Evolutionary conservation across 1,140 invertebrate species (phyloP).

Genomic region (Megalonaias nervosa): DNA sequence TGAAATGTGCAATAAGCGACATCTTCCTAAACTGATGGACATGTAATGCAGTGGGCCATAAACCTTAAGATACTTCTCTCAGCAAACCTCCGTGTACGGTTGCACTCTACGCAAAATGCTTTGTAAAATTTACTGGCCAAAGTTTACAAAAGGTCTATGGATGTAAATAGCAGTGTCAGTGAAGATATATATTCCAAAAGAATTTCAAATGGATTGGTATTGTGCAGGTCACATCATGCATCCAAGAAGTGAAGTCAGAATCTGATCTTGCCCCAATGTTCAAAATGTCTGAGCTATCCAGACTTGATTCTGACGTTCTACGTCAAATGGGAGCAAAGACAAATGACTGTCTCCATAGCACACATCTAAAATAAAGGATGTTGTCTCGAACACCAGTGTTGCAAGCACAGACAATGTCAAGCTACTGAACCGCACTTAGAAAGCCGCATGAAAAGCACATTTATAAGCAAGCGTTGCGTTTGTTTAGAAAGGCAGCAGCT

Average conservation of each 20-base stretch:
- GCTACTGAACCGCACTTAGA: too few relatives aligned
- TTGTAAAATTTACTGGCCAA: constrained; percentile 13
- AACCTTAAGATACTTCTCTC: constrained; percentile 15
- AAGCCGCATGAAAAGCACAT: too few relatives aligned
- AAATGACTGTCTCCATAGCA: too few relatives aligned
- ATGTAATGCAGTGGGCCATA: background rate
- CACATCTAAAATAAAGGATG: too few relatives aligned
- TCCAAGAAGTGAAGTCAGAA: constrained; percentile 15
- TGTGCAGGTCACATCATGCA: constrained; percentile 27
- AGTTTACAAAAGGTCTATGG: constrained; percentile 24
- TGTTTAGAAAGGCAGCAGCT: constrained; percentile 29
- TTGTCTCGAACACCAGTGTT: too few relatives aligned
- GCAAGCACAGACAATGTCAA: too few relatives aligned
- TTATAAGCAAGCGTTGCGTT: too few relatives aligned
- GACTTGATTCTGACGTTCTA: constrained; percentile 12
- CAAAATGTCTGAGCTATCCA: background rate
- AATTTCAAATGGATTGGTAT: constrained; percentile 5
- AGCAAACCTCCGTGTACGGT: constrained; percentile 14
- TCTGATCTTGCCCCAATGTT: background rate
- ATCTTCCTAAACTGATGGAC: constrained; percentile 6
- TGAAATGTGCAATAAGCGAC: constrained; percentile 1
- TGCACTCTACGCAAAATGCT: constrained; percentile 38
- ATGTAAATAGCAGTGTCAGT: too few relatives aligned
- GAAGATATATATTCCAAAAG: constrained; percentile 2
- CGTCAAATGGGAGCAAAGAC: constrained; percentile 3